Base-by-base conservation (phyloP, 2,797 vertebrate species). In the Smutsia gigantea region DNA sequence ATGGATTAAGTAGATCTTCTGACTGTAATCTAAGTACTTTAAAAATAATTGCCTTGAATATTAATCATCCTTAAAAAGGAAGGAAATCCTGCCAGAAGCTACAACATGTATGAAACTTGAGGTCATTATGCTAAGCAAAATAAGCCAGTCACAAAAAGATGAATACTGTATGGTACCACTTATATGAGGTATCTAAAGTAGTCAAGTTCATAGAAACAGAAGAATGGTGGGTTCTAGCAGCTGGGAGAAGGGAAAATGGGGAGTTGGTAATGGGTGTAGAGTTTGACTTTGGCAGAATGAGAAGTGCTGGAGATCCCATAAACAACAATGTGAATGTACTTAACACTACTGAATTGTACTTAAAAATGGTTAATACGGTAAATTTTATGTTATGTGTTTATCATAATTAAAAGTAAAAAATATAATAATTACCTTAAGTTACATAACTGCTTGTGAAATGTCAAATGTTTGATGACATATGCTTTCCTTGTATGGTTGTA, bases 131-230 rank as follows among this genome's bases (percentile, higher is more conserved):
- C 25, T 89, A 51, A 78, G 39, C 85, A n/a, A 90, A 87, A 64
- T 63, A 94, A 97, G 71, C 57, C 63, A 79, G 25, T 92, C 51
- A 87, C 81, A 87, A 93, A 96, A 82, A 59, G 19, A 46, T 11
- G 82, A 68, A 63, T 61, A n/a, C 29, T 82, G 1, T 12, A 11
- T 53, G 55, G 39, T 82, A 5, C 49, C 31, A 27, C 34, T 68
- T 74, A 64, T 21, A 19, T 57, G 23, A 49, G 21, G 8, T 63
- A 34, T 51, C 63, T 81, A n/a, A 83, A 87, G 21, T n/a, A 59
- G 10, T 83, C 49, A 79, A 61, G 51, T 53, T 27, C 64, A 53
- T 39, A 64, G 34, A 66, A 91, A 79, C 25, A 84, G n/a, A 27
- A 77, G 13, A 82, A 53, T 46, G 7, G 37, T 68, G 46, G 64